These are phyloP conservation scores for Sylvicapra grimmia DNA, from an alignment of 2,113 vertebrate species.

Conservation along the genomic window DNA sequence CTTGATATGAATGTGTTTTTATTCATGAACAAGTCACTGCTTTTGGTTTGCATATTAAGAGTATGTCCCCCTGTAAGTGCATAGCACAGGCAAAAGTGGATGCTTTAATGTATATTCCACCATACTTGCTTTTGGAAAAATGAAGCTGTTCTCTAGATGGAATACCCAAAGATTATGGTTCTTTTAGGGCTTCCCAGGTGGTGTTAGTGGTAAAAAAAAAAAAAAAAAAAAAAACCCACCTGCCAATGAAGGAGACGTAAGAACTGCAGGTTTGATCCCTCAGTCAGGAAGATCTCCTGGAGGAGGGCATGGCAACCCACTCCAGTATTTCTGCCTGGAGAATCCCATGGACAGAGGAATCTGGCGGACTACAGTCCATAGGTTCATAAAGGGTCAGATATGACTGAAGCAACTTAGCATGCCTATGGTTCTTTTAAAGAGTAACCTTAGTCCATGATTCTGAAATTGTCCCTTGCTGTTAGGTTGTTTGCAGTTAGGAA, in stretches of 20 bases:
- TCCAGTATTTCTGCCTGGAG: background rate
- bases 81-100: background rate
- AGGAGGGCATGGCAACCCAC: background rate
- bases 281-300: background rate
- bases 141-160: background rate
- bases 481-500: background rate
- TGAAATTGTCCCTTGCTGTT: background rate
- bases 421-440: background rate
- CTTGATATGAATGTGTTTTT: background rate
- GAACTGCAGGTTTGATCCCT: background rate
- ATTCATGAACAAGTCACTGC: background rate
- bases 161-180: background rate
- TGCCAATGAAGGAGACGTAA: background rate
- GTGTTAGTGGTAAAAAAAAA: background rate
- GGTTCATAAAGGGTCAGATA: background rate
- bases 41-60: background rate
- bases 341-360: background rate
- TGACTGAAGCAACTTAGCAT: background rate
- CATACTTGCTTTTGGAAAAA: background rate
- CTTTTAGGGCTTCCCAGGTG: background rate
- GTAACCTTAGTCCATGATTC: background rate
- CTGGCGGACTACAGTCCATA: background rate
- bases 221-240: accelerated
- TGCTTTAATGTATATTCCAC: background rate
- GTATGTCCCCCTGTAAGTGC: background rate